Evolutionary conservation across 2,113 vertebrate genomes (phyloP).

Genomic region (Cyphomyrus plagiostoma): DNA sequence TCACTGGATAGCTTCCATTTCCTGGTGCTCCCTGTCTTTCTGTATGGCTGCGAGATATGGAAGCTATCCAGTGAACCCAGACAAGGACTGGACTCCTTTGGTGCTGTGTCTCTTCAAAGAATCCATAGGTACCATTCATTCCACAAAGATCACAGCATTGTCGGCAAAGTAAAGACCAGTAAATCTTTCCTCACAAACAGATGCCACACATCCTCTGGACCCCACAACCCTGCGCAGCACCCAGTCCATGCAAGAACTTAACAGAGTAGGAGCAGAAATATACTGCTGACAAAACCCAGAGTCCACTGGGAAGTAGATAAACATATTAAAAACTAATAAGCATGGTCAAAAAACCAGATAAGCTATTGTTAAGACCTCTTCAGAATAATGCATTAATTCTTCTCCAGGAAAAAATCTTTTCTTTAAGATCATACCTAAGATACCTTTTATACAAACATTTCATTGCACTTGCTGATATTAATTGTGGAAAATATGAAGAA

Average conservation of each 20-base stretch:
- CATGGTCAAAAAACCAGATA: neutral
- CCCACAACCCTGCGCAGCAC: neutral
- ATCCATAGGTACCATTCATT: neutral
- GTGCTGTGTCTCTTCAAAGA: neutral
- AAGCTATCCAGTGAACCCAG: neutral
- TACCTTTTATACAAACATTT: slow-evolving; percentile 3
- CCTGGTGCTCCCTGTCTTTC: no score
- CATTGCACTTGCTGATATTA: neutral
- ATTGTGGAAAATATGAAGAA: neutral
- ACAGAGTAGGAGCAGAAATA: neutral
- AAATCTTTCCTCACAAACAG: neutral
- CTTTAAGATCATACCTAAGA: neutral
- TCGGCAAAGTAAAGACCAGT: neutral
- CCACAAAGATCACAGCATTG: neutral
- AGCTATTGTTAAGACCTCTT: neutral
- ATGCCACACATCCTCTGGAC: neutral
- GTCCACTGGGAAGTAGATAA: neutral
- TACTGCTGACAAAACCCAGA: neutral
- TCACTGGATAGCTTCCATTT: neutral
- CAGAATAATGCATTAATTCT: neutral
- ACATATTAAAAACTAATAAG: neutral
- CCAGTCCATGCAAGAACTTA: neutral
- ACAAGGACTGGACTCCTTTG: neutral
- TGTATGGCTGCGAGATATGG: neutral
- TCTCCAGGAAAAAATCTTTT: neutral